Percentiles rank a stretch among this genome's conserved stretches.
phyloP scores from a whole-genome alignment of 2,113 vertebrate species.

The Pyrgilauda ruficollis region DNA sequence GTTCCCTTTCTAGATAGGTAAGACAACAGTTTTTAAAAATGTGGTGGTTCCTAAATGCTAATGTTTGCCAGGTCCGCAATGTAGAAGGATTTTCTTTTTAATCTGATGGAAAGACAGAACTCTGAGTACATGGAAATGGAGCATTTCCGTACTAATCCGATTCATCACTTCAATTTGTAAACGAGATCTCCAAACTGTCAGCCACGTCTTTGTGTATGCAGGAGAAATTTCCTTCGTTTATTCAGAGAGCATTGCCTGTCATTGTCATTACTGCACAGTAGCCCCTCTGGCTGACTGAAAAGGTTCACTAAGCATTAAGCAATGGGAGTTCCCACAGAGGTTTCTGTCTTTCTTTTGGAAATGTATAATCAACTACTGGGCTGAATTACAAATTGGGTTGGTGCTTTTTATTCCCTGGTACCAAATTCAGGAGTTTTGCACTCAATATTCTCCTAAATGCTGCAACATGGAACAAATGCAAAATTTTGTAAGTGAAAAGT shows the following conservation, averaged over 20 bases:
- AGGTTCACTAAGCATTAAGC: conserved; percentile 35
- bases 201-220: conserved; percentile 15
- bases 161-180: conserved; percentile 53
- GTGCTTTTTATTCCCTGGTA: conserved; percentile 71
- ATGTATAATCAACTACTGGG: conserved; percentile 64
- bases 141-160: conserved; percentile 31
- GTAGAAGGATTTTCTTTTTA: conserved; percentile 62
- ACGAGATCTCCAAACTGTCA: conserved; percentile 48
- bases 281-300: conserved; percentile 58
- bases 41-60: conserved; percentile 75
- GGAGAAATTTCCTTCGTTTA: conserved; percentile 45
- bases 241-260: conserved; percentile 49
- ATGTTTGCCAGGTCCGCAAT: conserved; percentile 74
- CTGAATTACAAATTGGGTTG: conserved; percentile 61
- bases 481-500: neutral
- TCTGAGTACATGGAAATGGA: conserved; percentile 29
- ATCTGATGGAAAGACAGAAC: conserved; percentile 77
- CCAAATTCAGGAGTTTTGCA: conserved; percentile 16
- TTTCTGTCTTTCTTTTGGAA: conserved; percentile 78
- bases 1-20: conserved; percentile 65
- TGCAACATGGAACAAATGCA: neutral
- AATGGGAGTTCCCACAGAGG: conserved; percentile 28
- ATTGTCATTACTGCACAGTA: conserved; percentile 53
- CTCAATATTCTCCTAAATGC: neutral
- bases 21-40: conserved; percentile 56